Percentiles rank a stretch among this genome's conserved stretches.
phyloP scores from a whole-genome alignment of 2,888 invertebrate genomes.

The Trachelus troglodyta region DNA sequence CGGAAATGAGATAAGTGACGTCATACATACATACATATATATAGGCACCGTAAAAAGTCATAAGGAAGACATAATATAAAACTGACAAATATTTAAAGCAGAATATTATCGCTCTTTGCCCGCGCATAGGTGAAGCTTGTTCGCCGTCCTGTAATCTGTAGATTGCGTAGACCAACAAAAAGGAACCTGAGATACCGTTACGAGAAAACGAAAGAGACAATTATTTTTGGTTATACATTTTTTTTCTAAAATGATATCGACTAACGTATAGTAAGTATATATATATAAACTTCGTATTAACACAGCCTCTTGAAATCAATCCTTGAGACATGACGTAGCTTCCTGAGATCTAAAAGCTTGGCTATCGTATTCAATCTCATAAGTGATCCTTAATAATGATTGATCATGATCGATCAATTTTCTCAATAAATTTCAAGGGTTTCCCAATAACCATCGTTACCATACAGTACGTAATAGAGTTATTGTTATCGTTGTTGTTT shows the following conservation, averaged over 20 bases:
- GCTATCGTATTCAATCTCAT: not conserved
- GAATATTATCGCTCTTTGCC: not conserved
- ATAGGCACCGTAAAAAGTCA: too few relatives aligned
- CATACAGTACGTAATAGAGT: not conserved
- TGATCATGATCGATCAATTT: not conserved
- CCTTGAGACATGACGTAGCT: not conserved
- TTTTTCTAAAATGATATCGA: not conserved
- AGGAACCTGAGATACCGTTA: not conserved
- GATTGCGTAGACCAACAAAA: not conserved
- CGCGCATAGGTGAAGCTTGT: not conserved
- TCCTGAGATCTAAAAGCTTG: not conserved
- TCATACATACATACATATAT: too few relatives aligned
- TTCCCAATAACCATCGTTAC: not conserved
- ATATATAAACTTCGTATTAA: not conserved
- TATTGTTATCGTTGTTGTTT: not conserved
- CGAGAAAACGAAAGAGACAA: not conserved
- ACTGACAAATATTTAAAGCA: not conserved
- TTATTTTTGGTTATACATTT: not conserved
- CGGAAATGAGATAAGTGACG: not conserved
- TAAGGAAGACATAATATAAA: too few relatives aligned
- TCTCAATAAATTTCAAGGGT: not conserved
- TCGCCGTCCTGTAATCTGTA: not conserved
- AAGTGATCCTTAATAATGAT: not conserved
- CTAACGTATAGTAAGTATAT: not conserved
- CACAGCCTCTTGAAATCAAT: not conserved